Evolutionary conservation across 1,140 invertebrate species (phyloP), one percentile per base, ranked within the genome.

Genomic region (Pissodes strobi): DNA sequence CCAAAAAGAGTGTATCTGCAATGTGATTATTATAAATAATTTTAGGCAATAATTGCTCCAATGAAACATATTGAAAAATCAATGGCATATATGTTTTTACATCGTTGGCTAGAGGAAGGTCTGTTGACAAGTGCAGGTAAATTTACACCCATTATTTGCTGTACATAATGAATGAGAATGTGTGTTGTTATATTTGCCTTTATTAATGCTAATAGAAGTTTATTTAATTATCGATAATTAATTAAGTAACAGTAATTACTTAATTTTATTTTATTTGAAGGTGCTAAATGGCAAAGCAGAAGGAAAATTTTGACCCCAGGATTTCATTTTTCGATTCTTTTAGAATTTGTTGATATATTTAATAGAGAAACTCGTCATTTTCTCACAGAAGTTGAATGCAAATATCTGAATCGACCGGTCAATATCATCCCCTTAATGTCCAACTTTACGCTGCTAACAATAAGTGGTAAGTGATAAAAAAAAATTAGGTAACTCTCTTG

Each of bases 241-340:
- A 27, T 5, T 5, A 3, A 27, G 9, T 27, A 27, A 27, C 25
- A 27, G 4, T 27, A 27, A 5, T 27, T 27, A 9, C 25, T 5
- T 27, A n/a, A n/a, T n/a, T n/a, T n/a, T n/a, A n/a, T n/a, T n/a
- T n/a, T n/a, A n/a, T 27, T 27, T 76, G 9, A 34, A 86, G 90
- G 90, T 12, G 74, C 79, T 4, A 91, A 92, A 81, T 95, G 92
- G 92, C 83, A 85, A 13, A 76, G 71, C 0, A 75, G 90, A 46
- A 76, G 92, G 27, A 92, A 91, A 79, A 80, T 93, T 37, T 72
- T 94, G 6, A 94, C 92, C 1, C 90, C 91, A 15, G 87, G 90
- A 0, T 94, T 94, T 74, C 92, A 95, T 74, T 93, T 93, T 74
- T 87, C 87, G 58, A 93, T 94, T 45, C 78, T 95, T 2, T 85